phyloP scores from a whole-genome alignment of 2,888 invertebrate species.

The Alsophila aescularia region DNA sequence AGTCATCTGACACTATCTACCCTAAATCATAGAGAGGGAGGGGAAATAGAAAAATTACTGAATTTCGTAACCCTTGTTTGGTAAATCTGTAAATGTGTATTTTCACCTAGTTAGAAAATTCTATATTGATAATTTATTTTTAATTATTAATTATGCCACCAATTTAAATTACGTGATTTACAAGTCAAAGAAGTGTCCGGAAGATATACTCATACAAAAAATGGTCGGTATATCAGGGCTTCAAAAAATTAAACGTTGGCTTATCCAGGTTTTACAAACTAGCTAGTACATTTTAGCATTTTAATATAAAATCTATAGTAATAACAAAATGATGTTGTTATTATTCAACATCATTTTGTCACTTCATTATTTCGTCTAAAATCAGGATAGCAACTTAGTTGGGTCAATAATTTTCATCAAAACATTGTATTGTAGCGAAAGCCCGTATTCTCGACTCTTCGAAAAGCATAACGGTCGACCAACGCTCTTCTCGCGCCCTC shows the following conservation, averaged over 20 bases:
- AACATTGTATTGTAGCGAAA: conserved; percentile 11
- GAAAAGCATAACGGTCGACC: conserved; percentile 13
- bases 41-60: conserved; percentile 65
- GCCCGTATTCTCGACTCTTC: conserved; percentile 28
- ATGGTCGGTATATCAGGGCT: no score
- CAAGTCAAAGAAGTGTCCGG: no score
- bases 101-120: neutral
- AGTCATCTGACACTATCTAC: conserved; percentile 78
- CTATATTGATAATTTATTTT: neutral
- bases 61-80: conserved; percentile 33
- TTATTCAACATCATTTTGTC: no score
- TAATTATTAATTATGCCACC: neutral
- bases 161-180: neutral
- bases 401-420: conserved; percentile 13
- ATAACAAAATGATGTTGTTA: no score
- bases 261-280: no score
- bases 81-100: conserved; percentile 5
- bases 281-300: no score
- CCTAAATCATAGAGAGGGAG: conserved; percentile 65
- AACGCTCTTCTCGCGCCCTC: conserved; percentile 47
- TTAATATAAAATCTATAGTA: no score
- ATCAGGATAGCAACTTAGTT: neutral
- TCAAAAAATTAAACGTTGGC: no score
- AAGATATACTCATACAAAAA: no score
- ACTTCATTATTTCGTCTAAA: neutral